Base-by-base conservation (phyloP, 2,113 vertebrate species). In the Phyllopteryx taeniolatus region DNA sequence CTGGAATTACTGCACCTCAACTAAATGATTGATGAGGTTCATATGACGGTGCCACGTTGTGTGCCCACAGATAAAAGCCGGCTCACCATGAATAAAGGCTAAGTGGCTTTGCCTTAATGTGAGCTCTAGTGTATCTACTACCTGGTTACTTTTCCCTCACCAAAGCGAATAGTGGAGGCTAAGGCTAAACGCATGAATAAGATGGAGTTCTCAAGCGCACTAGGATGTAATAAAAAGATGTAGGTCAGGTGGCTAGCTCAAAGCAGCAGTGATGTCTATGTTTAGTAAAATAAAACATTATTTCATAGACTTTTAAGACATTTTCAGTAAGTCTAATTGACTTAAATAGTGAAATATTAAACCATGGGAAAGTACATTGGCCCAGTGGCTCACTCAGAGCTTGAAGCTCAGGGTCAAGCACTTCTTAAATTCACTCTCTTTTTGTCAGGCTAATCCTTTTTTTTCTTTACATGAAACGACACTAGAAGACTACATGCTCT, bases 321-420 rank as follows among this genome's bases (percentile, higher is more conserved):
- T 82, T 79, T 80, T 85, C 65, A 51, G 64, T 42, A 35, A 82
- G 74, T 68, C 65, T 72, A 84, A 83, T 70, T n/a, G n/a, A n/a
- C n/a, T n/a, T n/a, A n/a, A n/a, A n/a, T n/a, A n/a, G n/a, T 89
- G 90, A 86, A 91, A 92, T 83, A 81, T 84, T 86, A 91, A 85
- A 89, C 88, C 86, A 82, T 86, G 89, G 85, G 89, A 91, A 91
- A 87, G 79, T 57, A 74, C 13, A 49, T 51, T 51, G 63, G 15
- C 62, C 68, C 73, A 74, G 81, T 54, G 22, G 68, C 75, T 83
- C 76, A 68, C 79, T 83, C 69, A 8, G 75, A 79, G 85, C 79
- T 73, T 67, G 4, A 51, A 67, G 77, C 78, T 68, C 72, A 75
- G 79, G 79, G 87, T 91, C 86, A 81, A 81, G 70, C 66, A 76